Conservation (phyloP, 2,888 invertebrate genomes). For the Yponomeuta plumbellus region DNA sequence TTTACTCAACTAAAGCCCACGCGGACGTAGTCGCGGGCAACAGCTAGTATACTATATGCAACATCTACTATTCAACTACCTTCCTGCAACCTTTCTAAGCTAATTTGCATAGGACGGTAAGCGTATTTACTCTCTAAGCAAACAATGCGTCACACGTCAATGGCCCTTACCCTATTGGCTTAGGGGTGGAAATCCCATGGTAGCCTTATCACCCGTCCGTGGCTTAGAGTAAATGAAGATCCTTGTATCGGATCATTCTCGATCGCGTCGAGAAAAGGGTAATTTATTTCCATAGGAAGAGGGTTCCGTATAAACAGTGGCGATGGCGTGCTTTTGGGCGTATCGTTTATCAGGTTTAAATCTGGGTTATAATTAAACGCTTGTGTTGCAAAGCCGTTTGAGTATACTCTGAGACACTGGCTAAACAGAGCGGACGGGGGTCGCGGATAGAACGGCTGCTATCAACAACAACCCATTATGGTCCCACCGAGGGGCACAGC, state of each 20-base stretch:
- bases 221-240: conserved; percentile 1
- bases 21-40: no score
- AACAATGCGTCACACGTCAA: background rate
- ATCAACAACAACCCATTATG: no score
- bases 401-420: no score
- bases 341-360: background rate
- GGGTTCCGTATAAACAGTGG: background rate
- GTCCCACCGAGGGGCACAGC: no score
- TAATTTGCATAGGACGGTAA: conserved; percentile 6
- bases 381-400: no score
- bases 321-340: background rate
- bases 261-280: conserved; percentile 6
- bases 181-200: background rate
- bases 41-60: no score
- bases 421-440: no score
- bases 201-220: background rate
- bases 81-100: background rate
- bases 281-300: background rate
- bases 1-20: no score
- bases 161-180: background rate
- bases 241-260: conserved; percentile 8
- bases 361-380: background rate
- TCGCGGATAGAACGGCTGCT: no score
- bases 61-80: background rate
- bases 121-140: background rate